Percentiles rank a stretch among this genome's conserved stretches.
phyloP scores from a whole-genome alignment of 1,140 invertebrate genomes.

The Drosophila parabipectinata region DNA sequence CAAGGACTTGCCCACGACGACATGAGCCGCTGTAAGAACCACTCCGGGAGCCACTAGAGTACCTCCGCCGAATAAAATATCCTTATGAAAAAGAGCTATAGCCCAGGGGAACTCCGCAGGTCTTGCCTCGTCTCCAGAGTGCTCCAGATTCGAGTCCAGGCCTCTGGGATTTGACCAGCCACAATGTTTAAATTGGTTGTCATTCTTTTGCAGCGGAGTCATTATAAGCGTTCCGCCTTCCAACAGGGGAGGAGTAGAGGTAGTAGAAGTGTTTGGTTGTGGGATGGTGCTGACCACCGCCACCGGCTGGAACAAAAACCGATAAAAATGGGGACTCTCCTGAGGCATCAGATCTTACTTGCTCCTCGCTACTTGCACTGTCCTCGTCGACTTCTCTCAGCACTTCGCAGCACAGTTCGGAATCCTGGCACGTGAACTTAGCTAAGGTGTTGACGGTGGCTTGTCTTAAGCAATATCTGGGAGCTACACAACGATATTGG shows the following conservation, averaged over 20 bases:
- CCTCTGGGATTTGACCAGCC: constrained; percentile 2
- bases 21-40: constrained; percentile 14
- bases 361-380: too few species aligned
- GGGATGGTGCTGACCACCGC: not conserved
- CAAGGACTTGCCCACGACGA: not conserved
- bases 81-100: not conserved
- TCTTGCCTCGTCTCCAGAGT: not conserved
- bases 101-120: constrained; percentile 9
- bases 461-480: not conserved
- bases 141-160: not conserved
- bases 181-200: not conserved
- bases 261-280: not conserved
- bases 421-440: not conserved
- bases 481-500: not conserved
- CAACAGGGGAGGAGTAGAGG: too few species aligned
- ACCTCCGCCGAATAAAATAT: not conserved
- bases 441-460: not conserved
- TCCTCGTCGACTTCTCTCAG: not conserved
- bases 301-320: not conserved
- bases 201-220: not conserved
- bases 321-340: not conserved
- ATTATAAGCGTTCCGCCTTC: not conserved
- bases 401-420: not conserved
- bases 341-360: not conserved
- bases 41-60: not conserved